Evolutionary conservation across 2,797 vertebrate genomes (phyloP), one percentile per base, ranked within the genome.

Genomic region (Tenualosa thibaudeaui): DNA sequence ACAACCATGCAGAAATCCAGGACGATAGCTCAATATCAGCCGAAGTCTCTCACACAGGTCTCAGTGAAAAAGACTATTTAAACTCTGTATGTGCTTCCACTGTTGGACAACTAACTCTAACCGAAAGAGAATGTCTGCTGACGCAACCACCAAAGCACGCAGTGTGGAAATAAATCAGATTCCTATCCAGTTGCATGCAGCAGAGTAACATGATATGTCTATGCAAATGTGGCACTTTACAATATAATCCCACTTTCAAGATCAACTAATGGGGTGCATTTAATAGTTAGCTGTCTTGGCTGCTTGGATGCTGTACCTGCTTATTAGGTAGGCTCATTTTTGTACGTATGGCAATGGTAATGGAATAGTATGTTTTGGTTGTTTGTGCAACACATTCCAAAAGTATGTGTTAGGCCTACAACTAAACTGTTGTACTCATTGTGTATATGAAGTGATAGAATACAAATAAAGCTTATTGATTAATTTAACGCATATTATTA

Each of bases 81-180:
- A 78, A 78, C 71, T 12, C 68, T 6, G 68, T 31, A 46, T 78
- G 40, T 22, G 19, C 71, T 75, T 75, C 68, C 19, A 78, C 71
- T 46, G 37, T n/a, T 19, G 40, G 37, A 78, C 40, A 43, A 46
- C 71, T 78, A 46, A 75, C 37, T 5, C 37, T 43, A 75, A 43
- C 37, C 15, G 3, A 37, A 75, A 37, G 43, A 78, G 71, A 78
- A 78, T 78, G 71, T 78, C 37, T 22, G 71, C 40, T 46, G 71
- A 78, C 40, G 71, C 71, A 78, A 78, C 71, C 71, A 17, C 40
- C 71, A 78, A 78, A 78, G 71, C 71, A 78, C 71, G 71, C 71
- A 43, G 26, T 37, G 40, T 22, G 40, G 40, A 78, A 19, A 78
- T 78, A 13, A 22, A 60, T 49, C 82, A 43, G 40, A 46, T 46